A percentile compares a stretch with the other conserved stretches of the same genome.
phyloP scores from a whole-genome alignment of 2,888 invertebrate genomes.

The Zaprionus obscuricornis region DNA sequence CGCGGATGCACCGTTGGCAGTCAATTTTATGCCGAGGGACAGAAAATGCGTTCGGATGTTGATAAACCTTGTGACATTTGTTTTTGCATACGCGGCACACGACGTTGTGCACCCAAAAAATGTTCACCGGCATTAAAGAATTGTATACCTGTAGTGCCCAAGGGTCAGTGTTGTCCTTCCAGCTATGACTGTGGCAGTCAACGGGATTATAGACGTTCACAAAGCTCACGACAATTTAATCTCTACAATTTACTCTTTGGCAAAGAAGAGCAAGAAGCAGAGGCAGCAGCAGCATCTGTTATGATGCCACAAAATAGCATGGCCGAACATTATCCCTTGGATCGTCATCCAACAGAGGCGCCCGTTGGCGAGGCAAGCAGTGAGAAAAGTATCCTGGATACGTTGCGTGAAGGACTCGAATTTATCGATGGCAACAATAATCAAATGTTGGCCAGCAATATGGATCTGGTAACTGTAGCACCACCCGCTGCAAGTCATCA shows the following conservation, averaged over 20 bases:
- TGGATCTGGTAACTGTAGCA: constrained; percentile 54
- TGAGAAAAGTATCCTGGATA: constrained; percentile 81
- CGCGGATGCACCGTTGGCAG: constrained; percentile 86
- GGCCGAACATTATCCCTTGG: constrained; percentile 72
- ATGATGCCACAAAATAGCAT: constrained; percentile 51
- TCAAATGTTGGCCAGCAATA: constrained; percentile 71
- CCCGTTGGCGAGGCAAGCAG: constrained; percentile 49
- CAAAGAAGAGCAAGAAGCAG: constrained; percentile 65
- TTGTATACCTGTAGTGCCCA: constrained; percentile 89
- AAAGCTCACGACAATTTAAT: constrained; percentile 81
- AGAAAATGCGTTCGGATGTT: constrained; percentile 85
- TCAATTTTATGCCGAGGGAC: constrained; percentile 88
- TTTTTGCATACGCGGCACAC: constrained; percentile 90
- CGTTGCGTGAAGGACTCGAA: constrained; percentile 80
- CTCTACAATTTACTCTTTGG: constrained; percentile 81
- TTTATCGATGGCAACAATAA: constrained; percentile 81
- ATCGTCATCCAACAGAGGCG: constrained; percentile 67
- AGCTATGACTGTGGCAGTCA: constrained; percentile 90
- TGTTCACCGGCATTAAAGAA: constrained; percentile 90
- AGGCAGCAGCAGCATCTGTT: constrained; percentile 25
- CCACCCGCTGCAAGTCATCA: constrained; percentile 8
- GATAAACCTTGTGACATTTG: constrained; percentile 88
- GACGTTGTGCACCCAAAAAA: constrained; percentile 89
- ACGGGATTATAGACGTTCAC: constrained; percentile 81
- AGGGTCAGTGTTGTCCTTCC: constrained; percentile 92